A percentile compares a stretch with the other conserved stretches of the same genome.
phyloP scores from a whole-genome alignment of 2,888 invertebrate species.

The Lomographa bimaculata region DNA sequence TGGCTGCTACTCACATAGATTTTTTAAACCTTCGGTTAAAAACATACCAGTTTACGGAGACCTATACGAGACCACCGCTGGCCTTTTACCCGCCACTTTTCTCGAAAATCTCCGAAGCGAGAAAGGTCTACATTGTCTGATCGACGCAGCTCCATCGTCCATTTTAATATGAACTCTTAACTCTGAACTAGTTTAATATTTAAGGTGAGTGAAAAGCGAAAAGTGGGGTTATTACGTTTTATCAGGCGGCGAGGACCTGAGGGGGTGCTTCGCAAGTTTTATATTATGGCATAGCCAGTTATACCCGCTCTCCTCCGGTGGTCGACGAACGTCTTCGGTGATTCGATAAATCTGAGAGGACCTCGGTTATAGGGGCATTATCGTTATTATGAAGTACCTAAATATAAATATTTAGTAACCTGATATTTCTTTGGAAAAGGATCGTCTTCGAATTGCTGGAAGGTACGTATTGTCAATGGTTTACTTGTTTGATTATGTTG shows the following conservation, averaged over 20 bases:
- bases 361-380: conserved; percentile 12
- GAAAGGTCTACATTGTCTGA: conserved; percentile 38
- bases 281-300: conserved; percentile 42
- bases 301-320: conserved; percentile 16
- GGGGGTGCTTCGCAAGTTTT: conserved; percentile 41
- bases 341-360: conserved; percentile 19
- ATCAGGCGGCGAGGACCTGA: conserved; percentile 31
- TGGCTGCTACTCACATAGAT: conserved; percentile 2
- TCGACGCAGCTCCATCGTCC: conserved; percentile 35
- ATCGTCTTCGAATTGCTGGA: too few species aligned
- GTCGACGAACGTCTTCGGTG: conserved; percentile 18
- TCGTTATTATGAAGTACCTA: conserved; percentile 13
- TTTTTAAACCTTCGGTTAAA: conserved; percentile 18
- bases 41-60: conserved; percentile 26
- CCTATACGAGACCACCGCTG: conserved; percentile 24
- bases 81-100: conserved; percentile 40
- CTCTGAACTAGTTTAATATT: conserved; percentile 16
- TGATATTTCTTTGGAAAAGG: background rate
- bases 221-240: conserved; percentile 30
- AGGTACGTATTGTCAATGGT: too few species aligned
- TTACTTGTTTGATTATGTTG: too few species aligned
- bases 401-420: conserved; percentile 5
- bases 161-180: conserved; percentile 36
- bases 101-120: conserved; percentile 34
- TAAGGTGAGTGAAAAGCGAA: conserved; percentile 26